Base-by-base conservation (phyloP, 1,140 invertebrate species). In the Coelopa frigida region DNA sequence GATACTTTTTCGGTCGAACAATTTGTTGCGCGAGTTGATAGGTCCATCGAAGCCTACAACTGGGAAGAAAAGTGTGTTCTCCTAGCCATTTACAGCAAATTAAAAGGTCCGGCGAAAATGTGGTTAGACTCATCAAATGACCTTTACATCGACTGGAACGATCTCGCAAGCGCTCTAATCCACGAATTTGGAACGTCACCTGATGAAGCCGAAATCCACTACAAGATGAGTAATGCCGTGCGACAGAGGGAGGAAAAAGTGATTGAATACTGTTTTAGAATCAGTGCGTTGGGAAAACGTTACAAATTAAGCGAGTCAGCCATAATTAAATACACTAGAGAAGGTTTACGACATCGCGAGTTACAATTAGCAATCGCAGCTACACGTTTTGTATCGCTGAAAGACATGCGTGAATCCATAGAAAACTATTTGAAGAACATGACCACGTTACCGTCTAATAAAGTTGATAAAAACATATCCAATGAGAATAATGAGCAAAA, bases 1-100 rank as follows among this genome's bases (percentile, higher is more conserved):
- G 46, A 50, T 27, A 4, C 32, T 8, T 27, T 46, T 5, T n/a
- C 38, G 7, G 49, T 38, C 4, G 39, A 51, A 15, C 39, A 46
- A 22, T 51, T 51, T 20, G 23, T 51, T n/a, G 31, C 46, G 12
- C 22, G 39, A 2, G 39, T 51, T 2, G 44, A 51, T 37, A 39
- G 20, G 14, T 32, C 39, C 4, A 38, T 43, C n/a, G 14, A 2
- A 10, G 47, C 40, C 26, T 43, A 43, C 17, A 21, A 29, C 3
- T 38, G 14, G 11, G 40, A 43, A 4, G 40, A 43, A 20, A 48
- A 48, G 22, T 23, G 14, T 14, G 10, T 48, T 3, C 18, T 43
- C 5, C 22, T 42, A 11, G 46, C 38, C 6, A 35, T 49, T 7
- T 39, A 49, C 31, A 21, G 35, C 21, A 17, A 26, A 36, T 22